Evolutionary conservation across 2,797 vertebrate genomes (phyloP).

Genomic region (Hoplostethus mediterraneus): DNA sequence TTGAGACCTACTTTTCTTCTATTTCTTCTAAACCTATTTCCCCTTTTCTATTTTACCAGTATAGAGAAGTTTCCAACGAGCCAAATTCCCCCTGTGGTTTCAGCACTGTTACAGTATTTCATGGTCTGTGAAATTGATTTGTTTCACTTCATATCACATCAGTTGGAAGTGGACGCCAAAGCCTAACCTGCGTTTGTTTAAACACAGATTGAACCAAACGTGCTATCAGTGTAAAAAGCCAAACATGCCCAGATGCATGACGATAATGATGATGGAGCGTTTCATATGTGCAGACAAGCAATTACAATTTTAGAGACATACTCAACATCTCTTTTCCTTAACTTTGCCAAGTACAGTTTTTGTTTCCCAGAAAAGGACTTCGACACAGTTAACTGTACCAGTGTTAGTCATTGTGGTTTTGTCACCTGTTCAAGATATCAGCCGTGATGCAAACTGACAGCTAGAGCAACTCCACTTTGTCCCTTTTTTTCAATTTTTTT

Average conservation of each 20-base stretch:
- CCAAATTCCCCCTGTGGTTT: constrained; percentile 81
- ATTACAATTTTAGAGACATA: constrained; percentile 69
- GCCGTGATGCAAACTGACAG: constrained; percentile 83
- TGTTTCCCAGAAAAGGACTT: constrained; percentile 70
- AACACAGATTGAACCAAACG: constrained; percentile 72
- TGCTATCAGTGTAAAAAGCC: constrained; percentile 53
- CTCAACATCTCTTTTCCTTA: constrained; percentile 56
- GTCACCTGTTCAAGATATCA: constrained; percentile 83
- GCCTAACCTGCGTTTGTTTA: constrained; percentile 75
- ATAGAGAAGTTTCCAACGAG: constrained; percentile 71
- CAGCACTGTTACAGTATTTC: constrained; percentile 81
- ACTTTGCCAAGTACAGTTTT: constrained; percentile 71
- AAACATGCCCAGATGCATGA: constrained; percentile 62
- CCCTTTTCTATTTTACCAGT: constrained; percentile 69
- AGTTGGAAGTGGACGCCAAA: constrained; percentile 76
- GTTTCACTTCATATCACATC: constrained; percentile 83
- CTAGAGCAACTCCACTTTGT: constrained; percentile 82
- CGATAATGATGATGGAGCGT: constrained; percentile 63
- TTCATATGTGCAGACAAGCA: constrained; percentile 68
- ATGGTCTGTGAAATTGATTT: constrained; percentile 84
- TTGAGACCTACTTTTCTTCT: constrained; percentile 59
- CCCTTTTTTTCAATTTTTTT: constrained; percentile 68
- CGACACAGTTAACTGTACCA: constrained; percentile 76
- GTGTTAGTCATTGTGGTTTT: constrained; percentile 78
- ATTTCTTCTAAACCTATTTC: constrained; percentile 57